Evolutionary conservation across 2,797 vertebrate species (phyloP), one percentile per base, ranked within the genome.

Genomic region (Harpagifer antarcticus): DNA sequence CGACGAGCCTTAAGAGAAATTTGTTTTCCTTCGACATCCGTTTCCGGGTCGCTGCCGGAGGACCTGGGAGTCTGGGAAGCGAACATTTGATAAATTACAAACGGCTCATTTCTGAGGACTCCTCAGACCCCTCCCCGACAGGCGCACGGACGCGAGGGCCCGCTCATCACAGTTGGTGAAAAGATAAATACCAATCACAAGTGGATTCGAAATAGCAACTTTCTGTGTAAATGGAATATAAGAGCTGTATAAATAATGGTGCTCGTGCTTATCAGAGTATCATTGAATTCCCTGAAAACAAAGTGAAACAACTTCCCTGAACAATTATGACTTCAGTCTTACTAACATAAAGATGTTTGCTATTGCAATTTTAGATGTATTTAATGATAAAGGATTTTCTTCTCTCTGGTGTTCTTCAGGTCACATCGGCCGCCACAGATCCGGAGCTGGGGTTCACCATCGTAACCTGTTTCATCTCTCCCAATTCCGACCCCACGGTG

Each of bases 391-490:
- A 19, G 42, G 2, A 55, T 50, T 52, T 79, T 83, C 54, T 49
- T 42, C 9, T 69, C 44, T 76, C 31, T 76, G 9, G 0, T 42
- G 45, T 63, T 8, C 72, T 78, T 33, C 92, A 99, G 98, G 94
- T 99, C 59, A 96, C 96, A 44, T 93, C 96, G 40, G 94, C 95
- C 16, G 94, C 96, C 73, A 90, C 95, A 11, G 94, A 98, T 80
- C 94, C 93, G 14, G 95, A 96, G 17, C 81, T 98, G 82, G 95
- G 97, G 19, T 98, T 99, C 86, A 95, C 95, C 90, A 96, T 99
- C 86, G 91, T 96, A 72, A 96, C 96, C 0, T 99, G 98, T 92
- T 96, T 96, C 83, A 94, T 99, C 84, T 98, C 98, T 57, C 89
- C 95, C 0, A 80, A 94, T 87, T 95, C 96, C n/a, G 94, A 96